Percentiles rank a stretch among this genome's conserved stretches.
These are phyloP conservation scores for Tromatobia lineatoria DNA, from an alignment of 2,888 invertebrate species.

Conservation along the genomic window DNA sequence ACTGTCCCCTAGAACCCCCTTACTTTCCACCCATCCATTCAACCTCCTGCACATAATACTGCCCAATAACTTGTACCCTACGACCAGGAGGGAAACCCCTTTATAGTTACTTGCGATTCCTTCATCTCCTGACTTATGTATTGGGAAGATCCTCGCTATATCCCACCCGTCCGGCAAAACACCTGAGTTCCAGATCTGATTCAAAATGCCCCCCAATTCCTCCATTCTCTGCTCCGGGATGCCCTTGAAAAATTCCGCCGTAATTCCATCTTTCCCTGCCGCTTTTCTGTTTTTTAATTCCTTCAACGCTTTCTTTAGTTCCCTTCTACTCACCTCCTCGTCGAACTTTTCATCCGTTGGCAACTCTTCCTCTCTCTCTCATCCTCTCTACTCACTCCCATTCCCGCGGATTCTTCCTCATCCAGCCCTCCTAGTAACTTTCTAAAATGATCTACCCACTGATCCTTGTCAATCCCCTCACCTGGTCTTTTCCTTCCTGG, in stretches of 20 bases:
- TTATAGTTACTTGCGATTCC: constrained; percentile 12
- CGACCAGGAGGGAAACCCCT: neutral
- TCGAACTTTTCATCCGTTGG: neutral
- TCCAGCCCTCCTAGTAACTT: neutral
- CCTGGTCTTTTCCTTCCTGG: constrained; percentile 2
- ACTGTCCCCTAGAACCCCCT: constrained; percentile 56
- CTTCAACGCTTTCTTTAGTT: constrained; percentile 7
- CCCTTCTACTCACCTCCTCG: neutral
- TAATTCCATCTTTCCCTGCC: neutral
- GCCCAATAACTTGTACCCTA: constrained; percentile 4
- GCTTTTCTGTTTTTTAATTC: neutral
- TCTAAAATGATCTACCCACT: constrained; percentile 6
- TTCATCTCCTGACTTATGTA: constrained; percentile 9
- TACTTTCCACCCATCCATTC: neutral
- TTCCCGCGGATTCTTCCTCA: neutral
- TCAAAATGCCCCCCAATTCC: neutral
- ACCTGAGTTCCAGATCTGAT: neutral
- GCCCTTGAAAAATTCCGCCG: neutral
- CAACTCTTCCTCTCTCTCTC: neutral
- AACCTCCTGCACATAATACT: constrained; percentile 3
- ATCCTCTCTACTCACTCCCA: neutral
- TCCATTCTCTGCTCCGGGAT: neutral
- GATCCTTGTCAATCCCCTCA: neutral
- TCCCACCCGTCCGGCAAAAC: neutral
- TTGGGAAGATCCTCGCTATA: neutral